Evolutionary conservation across 2,888 invertebrate genomes (phyloP).

Genomic region (Ophion slaviceki): DNA sequence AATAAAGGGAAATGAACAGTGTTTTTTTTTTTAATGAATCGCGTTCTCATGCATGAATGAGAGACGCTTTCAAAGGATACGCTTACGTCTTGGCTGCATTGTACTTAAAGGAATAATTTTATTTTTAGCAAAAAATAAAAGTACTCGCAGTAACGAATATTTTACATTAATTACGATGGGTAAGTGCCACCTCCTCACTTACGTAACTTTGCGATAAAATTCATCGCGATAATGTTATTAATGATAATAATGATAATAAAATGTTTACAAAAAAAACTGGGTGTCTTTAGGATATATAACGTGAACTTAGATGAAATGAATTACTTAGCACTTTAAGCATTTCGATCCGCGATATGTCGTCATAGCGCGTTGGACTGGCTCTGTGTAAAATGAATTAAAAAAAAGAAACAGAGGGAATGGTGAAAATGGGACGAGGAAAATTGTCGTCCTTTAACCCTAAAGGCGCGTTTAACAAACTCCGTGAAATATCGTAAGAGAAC

Average conservation of each 20-base stretch:
- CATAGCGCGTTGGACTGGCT: slow-evolving; percentile 64
- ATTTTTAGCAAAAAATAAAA: slow-evolving; percentile 46
- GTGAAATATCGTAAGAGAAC: slow-evolving; percentile 14
- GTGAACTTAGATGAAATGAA: slow-evolving; percentile 51
- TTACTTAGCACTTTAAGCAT: slow-evolving; percentile 63
- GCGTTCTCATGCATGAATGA: slow-evolving; percentile 31
- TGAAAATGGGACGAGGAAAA: slow-evolving; percentile 1
- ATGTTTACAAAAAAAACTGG: slow-evolving; percentile 50
- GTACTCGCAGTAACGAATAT: slow-evolving; percentile 47
- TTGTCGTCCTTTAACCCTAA: slow-evolving; percentile 7
- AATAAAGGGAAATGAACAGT: slow-evolving; percentile 37
- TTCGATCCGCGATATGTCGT: slow-evolving; percentile 57
- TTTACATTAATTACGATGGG: slow-evolving; percentile 61
- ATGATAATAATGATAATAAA: slow-evolving; percentile 22
- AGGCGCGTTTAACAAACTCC: slow-evolving; percentile 1
- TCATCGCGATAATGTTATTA: slow-evolving; percentile 32
- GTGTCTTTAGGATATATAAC: slow-evolving; percentile 61
- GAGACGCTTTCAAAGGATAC: slow-evolving; percentile 69
- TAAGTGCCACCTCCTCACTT: slow-evolving; percentile 52
- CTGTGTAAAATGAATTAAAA: slow-evolving; percentile 47
- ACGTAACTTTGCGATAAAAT: slow-evolving; percentile 55
- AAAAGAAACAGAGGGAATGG: background rate
- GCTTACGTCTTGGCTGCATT: slow-evolving; percentile 75
- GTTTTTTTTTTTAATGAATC: slow-evolving; percentile 30
- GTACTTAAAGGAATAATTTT: slow-evolving; percentile 72